Base-by-base conservation (phyloP, 2,888 invertebrate species). In the Philonicus albiceps region DNA sequence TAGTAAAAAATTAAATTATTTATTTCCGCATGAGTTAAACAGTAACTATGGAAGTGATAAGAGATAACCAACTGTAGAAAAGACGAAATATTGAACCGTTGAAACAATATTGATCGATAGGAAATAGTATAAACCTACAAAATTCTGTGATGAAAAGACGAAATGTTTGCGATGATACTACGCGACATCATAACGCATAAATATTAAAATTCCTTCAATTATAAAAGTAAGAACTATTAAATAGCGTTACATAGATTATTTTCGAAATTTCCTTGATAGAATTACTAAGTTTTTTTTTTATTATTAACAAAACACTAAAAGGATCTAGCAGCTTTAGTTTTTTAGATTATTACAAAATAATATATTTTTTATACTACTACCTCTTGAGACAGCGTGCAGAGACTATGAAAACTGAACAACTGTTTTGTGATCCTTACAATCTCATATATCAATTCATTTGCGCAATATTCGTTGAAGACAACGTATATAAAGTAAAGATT, bases 301-400 rank as follows among this genome's bases (percentile, higher is more conserved):
- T n/a, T 37, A 81, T 81, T 81, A 34, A 37, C 49, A 34, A 64
- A 55, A 22, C 30, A 34, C 31, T 43, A 49, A 55, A 49, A 81
- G 34, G 22, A 34, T 30, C 34, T 81, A 81, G 81, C n/a, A 81
- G 55, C 34, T 84, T 84, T 84, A 19, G 34, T 72, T 84, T 84
- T 72, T 84, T 84, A 84, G 22, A 72, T 73, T 84, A 84, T 84
- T 73, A 86, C n/a, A 76, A 86, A 86, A 43, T 73, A 84, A 86
- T 76, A 75, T 86, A 86, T 86, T 86, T 86, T 86, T 86, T 86
- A 86, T 86, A 86, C 76, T 86, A 75, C 85, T 76, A 86, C 75
- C 85, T 86, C 85, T 76, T 37, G 55, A 86, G 75, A 86, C 31
- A 86, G 75, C 53, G 34, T 34, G 53, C 19, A 85, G 53, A 86